phyloP scores from a whole-genome alignment of 53 echinoderm and acorn worm species.

The Crossaster papposus region DNA sequence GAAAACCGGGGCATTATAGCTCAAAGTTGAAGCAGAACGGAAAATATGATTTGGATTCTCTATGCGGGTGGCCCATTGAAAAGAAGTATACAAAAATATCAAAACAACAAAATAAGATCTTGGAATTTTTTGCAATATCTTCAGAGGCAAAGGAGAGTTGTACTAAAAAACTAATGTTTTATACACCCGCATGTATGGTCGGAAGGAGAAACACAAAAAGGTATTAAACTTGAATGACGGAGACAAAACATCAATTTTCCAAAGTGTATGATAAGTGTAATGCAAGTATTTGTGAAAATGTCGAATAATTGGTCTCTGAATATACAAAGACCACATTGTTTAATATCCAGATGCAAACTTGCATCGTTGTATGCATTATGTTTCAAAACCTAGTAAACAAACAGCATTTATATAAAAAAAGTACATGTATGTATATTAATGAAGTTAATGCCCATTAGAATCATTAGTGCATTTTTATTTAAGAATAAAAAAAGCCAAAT shows the following conservation, averaged over 20 bases:
- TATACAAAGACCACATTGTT: neutral
- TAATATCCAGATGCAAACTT: slow-evolving; percentile 7
- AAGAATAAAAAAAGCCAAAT: slow-evolving; percentile 25
- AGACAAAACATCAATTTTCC: neutral
- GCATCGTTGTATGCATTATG: slow-evolving; percentile 17
- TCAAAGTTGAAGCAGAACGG: no score
- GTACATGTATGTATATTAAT: slow-evolving; percentile 54
- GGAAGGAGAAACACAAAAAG: no score
- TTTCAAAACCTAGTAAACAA: slow-evolving; percentile 21
- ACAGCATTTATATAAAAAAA: slow-evolving; percentile 40
- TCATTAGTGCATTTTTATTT: slow-evolving; percentile 32
- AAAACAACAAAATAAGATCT: no score
- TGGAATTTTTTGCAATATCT: no score
- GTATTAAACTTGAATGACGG: no score
- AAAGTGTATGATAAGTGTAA: neutral
- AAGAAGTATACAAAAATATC: no score
- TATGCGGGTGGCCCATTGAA: no score
- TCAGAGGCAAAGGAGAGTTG: no score
- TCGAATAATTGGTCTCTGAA: slow-evolving; percentile 3
- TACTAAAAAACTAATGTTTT: no score
- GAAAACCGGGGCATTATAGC: no score
- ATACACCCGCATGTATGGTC: no score
- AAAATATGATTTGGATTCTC: no score
- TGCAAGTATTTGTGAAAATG: slow-evolving; percentile 15
- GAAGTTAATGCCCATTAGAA: slow-evolving; percentile 37